phyloP scores from a whole-genome alignment of 2,113 vertebrate genomes.

The Litocranius walleri region DNA sequence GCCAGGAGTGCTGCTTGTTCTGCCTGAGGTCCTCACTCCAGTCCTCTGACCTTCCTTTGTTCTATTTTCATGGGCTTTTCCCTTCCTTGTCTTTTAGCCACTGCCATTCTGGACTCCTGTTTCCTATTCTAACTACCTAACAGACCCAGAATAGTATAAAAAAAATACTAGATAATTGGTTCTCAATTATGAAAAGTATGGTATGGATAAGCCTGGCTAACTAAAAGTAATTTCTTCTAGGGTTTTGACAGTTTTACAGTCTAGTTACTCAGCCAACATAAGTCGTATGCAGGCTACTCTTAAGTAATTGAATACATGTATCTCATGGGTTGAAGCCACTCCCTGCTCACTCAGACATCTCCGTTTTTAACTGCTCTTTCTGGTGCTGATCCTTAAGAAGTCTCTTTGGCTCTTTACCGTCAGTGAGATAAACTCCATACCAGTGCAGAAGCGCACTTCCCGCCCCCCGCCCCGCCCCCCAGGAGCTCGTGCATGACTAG shows the following conservation, averaged over 20 bases:
- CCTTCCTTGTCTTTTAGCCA: not conserved
- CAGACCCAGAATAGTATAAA: not conserved
- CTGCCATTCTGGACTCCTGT: not conserved
- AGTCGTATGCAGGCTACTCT: not conserved
- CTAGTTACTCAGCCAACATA: not conserved
- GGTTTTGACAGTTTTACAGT: not conserved
- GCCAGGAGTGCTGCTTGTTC: not conserved
- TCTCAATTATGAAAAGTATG: not conserved
- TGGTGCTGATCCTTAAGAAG: not conserved
- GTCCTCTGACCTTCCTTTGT: not conserved
- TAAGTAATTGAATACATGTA: not conserved
- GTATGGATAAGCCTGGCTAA: not conserved
- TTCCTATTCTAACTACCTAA: not conserved
- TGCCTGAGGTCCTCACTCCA: not conserved
- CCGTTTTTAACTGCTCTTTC: not conserved
- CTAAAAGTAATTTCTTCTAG: not conserved
- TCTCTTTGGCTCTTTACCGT: not conserved
- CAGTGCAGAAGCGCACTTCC: not conserved
- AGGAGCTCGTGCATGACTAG: not conserved
- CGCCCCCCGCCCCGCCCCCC: fast-evolving
- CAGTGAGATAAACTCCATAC: not conserved
- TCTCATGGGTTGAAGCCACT: not conserved
- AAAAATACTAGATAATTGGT: not conserved
- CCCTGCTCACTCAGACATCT: not conserved
- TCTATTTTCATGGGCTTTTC: not conserved